Conservation (phyloP, 2,888 invertebrate species). For the Agrochola lota region DNA sequence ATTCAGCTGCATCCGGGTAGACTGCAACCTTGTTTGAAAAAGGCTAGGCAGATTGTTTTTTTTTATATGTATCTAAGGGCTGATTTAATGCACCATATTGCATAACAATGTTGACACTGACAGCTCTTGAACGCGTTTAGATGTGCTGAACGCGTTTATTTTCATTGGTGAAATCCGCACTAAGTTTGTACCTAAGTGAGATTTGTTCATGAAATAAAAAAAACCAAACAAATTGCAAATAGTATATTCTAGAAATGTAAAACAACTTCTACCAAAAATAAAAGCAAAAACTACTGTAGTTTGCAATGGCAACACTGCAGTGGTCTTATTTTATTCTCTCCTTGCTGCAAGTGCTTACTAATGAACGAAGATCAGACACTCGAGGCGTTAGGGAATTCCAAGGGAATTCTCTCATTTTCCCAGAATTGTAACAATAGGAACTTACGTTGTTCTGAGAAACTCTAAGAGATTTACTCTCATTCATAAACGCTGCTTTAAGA, state of each 20-base stretch:
- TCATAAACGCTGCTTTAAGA: too few relatives aligned
- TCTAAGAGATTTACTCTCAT: background rate
- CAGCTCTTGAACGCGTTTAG: too few relatives aligned
- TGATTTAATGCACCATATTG: too few relatives aligned
- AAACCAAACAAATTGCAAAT: background rate
- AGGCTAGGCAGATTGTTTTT: too few relatives aligned
- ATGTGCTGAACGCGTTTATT: too few relatives aligned
- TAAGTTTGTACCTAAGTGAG: background rate
- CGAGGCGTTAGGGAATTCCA: background rate
- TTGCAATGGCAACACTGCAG: constrained; percentile 11
- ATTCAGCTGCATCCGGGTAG: too few relatives aligned
- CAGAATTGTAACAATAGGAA: constrained; percentile 4
- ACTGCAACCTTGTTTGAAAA: too few relatives aligned
- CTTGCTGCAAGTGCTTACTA: constrained; percentile 15
- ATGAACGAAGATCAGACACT: constrained; percentile 26
- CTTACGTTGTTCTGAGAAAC: background rate
- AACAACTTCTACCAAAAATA: constrained; percentile 10
- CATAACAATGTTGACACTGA: too few relatives aligned
- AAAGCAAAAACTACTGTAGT: background rate
- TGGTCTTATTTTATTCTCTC: constrained; percentile 14
- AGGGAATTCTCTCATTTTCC: background rate
- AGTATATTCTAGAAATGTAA: background rate
- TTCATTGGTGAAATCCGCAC: too few relatives aligned
- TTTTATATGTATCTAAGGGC: too few relatives aligned
- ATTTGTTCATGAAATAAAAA: background rate